Percentiles rank a stretch among this genome's conserved stretches.
These are phyloP conservation scores for Notarius lentiginosus DNA, from an alignment of 2,113 vertebrate species.

Conservation along the genomic window DNA sequence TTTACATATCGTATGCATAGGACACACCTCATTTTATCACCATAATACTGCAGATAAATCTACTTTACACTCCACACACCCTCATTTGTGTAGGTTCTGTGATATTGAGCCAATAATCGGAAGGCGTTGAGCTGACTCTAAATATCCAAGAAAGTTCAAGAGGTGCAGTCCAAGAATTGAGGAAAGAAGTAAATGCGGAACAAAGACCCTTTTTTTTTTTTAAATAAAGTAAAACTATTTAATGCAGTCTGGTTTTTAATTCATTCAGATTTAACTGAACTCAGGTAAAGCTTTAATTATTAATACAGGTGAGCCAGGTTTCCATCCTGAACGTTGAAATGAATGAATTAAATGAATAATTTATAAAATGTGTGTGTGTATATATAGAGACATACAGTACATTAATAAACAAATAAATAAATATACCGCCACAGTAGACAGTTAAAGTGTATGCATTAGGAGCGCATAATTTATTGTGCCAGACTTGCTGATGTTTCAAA, in stretches of 20 bases:
- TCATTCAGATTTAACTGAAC: neutral
- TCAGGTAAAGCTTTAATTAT: neutral
- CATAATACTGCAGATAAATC: neutral
- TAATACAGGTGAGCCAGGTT: neutral
- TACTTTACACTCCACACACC: neutral
- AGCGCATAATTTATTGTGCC: neutral
- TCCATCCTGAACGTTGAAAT: neutral
- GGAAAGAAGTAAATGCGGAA: neutral
- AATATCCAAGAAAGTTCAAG: no score
- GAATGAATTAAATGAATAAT: neutral
- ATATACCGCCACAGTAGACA: neutral
- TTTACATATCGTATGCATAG: neutral
- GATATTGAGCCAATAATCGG: neutral
- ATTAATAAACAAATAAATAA: neutral
- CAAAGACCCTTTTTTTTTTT: neutral
- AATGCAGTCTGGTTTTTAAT: neutral
- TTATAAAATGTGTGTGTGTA: neutral
- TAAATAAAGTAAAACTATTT: neutral
- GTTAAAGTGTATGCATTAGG: neutral
- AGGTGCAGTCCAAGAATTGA: no score
- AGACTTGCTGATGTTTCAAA: neutral
- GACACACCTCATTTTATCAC: neutral
- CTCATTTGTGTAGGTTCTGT: neutral
- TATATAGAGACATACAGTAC: neutral
- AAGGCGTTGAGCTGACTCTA: neutral